Percentiles rank a stretch among this genome's conserved stretches.
Evolutionary conservation across 2,113 vertebrate species (phyloP).

Genomic region (Procapra przewalskii): DNA sequence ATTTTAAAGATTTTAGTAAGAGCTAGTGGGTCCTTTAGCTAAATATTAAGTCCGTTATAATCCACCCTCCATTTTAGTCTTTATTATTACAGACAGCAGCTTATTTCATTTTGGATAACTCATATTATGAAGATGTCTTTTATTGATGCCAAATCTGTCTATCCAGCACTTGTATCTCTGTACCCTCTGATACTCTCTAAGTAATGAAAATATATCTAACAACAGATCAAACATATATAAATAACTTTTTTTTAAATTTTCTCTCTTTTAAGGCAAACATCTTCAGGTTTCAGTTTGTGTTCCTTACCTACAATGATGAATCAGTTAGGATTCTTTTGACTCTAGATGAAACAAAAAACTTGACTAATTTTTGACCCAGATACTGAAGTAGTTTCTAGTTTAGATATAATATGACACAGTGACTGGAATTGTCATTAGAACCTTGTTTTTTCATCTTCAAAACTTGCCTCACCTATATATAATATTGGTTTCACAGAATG

Average conservation of each 20-base stretch:
- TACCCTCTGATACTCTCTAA: background rate
- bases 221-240: background rate
- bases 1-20: background rate
- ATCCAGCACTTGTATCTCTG: background rate
- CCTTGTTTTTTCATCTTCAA: background rate
- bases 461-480: background rate
- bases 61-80: background rate
- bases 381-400: background rate
- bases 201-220: background rate
- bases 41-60: background rate
- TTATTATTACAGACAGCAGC: background rate
- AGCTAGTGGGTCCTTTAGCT: background rate
- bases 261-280: background rate
- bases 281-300: background rate
- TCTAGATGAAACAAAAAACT: background rate
- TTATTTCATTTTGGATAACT: background rate
- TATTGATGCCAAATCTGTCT: background rate
- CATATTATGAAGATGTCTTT: background rate
- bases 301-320: background rate
- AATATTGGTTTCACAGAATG: background rate
- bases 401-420: background rate
- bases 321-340: background rate
- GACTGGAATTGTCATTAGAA: background rate
- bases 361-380: background rate
- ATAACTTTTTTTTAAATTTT: background rate